Evolutionary conservation across 2,113 vertebrate genomes (phyloP).

Genomic region (Pomatorhinus ruficollis): DNA sequence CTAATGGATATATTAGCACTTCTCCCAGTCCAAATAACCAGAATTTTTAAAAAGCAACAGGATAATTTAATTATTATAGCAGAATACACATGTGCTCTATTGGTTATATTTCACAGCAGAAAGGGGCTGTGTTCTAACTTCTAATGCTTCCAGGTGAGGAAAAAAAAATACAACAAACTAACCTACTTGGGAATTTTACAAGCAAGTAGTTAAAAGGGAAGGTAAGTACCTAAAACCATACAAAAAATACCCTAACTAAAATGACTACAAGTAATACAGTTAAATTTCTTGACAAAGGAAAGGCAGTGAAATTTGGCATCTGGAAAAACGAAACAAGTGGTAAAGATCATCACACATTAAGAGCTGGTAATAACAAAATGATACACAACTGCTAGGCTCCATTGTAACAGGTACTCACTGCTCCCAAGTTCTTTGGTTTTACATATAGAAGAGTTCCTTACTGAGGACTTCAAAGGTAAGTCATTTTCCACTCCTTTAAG

Average conservation of each 20-base stretch:
- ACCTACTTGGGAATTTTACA: background rate
- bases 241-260: background rate
- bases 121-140: background rate
- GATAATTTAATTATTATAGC: background rate
- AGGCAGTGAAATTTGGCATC: background rate
- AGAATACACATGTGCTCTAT: background rate
- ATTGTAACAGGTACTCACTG: background rate
- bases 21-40: background rate
- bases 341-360: background rate
- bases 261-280: background rate
- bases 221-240: background rate
- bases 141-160: background rate
- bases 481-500: background rate
- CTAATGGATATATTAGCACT: background rate
- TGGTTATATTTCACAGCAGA: background rate
- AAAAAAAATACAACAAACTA: background rate
- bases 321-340: background rate
- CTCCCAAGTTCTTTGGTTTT: background rate
- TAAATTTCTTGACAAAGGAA: background rate
- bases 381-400: background rate
- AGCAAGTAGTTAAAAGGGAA: background rate
- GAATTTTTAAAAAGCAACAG: background rate
- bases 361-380: background rate
- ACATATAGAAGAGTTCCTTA: background rate
- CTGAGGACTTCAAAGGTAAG: conserved; percentile 8